Base-by-base conservation (phyloP, 2,888 invertebrate genomes). In the Cotesia congregata region DNA sequence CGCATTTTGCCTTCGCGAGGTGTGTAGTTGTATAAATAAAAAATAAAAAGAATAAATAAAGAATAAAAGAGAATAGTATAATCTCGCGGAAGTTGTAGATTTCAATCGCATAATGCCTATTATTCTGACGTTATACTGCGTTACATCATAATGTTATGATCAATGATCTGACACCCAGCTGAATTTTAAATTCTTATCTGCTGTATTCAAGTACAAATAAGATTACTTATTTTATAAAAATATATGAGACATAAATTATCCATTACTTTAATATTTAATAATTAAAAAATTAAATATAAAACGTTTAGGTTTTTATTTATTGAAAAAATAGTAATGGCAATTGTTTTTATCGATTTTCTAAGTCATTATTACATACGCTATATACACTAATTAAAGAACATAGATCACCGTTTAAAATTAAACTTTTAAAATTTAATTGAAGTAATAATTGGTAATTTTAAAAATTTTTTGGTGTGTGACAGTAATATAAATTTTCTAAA, bases 1-100 rank as follows among this genome's bases (percentile, higher is more conserved):
- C 60, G 71, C 67, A 64, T 74, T 67, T 59, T 67, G 76, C 65
- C 71, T 50, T 41, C 20, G 39, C 73, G 72, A 41, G 74, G 73
- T 59, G 72, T 65, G 17, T 70, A 70, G 77, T 59, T 72, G 73
- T 72, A 65, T 4, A 50, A 38, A 20, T 61, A 38, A 61, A 68
- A 69, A 62, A 64, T 59, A 75, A 71, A 60, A 69, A 67, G 64
- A 72, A 62, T 39, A 64, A 72, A 41, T 64, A 39, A 65, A 40
- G 20, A 64, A 64, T 72, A 30, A 30, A 30, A 50, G 9, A 50
- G 50, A 50, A 50, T 50, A 50, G 50, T 50, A 50, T 50, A 50
- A 50, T 50, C 50, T 9, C 50, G 50, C 50, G 50, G 50, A 50
- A 50, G 50, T 50, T 50, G 50, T 50, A 50, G 50, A 50, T 12